Conservation (phyloP, 2,797 vertebrate genomes). For the Sebastes taczanowskii region DNA sequence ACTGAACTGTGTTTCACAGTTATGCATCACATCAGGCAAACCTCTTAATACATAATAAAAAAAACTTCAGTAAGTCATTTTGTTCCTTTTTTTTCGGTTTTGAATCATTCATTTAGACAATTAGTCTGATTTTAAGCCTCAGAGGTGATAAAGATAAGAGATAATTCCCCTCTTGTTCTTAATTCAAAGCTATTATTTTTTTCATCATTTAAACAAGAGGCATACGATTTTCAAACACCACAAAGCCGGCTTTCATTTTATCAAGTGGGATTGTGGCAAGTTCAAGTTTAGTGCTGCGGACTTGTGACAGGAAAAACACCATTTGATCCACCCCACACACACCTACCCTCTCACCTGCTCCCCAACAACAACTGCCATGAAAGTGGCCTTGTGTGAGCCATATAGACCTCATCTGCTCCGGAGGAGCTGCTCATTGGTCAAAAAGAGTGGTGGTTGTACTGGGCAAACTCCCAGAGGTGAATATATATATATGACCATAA, state of each 20-base stretch:
- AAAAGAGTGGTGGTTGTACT: constrained; percentile 6
- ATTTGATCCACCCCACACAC: not conserved
- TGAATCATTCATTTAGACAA: no score
- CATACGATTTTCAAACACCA: not conserved
- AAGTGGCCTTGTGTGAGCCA: constrained; percentile 44
- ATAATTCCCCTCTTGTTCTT: not conserved
- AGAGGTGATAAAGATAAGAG: not conserved
- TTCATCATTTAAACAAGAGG: not conserved
- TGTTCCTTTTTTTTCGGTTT: not conserved
- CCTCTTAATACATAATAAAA: not conserved
- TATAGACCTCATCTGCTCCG: not conserved
- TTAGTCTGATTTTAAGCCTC: not conserved
- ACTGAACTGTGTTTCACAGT: not conserved
- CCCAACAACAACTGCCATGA: constrained; percentile 38
- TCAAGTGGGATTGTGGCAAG: not conserved
- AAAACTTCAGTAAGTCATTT: no score
- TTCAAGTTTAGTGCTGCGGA: not conserved
- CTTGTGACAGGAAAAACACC: constrained; percentile 20
- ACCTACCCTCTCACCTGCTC: not conserved
- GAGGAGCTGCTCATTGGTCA: constrained; percentile 21
- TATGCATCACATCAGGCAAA: not conserved
- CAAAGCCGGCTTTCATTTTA: not conserved
- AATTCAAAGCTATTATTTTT: not conserved
- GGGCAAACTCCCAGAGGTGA: constrained; percentile 22
- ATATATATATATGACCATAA: constrained; percentile 22